A percentile compares a stretch with the other conserved stretches of the same genome.
Evolutionary conservation across 2,797 vertebrate genomes (phyloP).

Genomic region (Tachyglossus aculeatus): DNA sequence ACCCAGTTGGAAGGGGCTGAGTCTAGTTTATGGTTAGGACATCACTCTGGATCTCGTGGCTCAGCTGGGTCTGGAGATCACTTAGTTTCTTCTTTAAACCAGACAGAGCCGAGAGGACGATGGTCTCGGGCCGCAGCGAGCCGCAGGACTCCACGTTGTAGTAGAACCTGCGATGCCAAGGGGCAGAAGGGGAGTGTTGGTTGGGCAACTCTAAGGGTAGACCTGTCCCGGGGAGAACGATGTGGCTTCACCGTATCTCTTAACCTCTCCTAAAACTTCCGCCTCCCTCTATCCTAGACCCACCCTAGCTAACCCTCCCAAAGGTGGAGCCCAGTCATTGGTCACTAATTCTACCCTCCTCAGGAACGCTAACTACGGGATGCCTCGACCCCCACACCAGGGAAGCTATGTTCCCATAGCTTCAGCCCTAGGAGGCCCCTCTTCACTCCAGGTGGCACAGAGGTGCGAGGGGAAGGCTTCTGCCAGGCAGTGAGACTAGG

Average conservation of each 20-base stretch:
- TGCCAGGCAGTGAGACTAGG: no score
- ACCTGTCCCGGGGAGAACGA: no score
- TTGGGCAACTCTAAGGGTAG: no score
- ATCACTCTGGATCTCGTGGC: conserved; percentile 96
- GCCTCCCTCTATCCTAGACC: no score
- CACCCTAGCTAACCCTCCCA: no score
- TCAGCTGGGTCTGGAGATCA: conserved; percentile 95
- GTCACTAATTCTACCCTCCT: no score
- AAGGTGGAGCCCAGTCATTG: no score
- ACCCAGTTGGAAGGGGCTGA: background rate
- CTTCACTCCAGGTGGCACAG: background rate
- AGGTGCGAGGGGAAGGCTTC: no score
- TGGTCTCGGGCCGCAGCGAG: conserved; percentile 93
- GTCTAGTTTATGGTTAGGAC: conserved; percentile 96
- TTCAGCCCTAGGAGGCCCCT: background rate
- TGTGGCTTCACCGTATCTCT: no score
- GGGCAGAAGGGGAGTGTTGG: background rate
- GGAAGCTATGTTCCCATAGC: background rate
- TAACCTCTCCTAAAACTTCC: no score
- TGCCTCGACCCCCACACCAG: rapidly evolving
- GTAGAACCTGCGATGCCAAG: conserved; percentile 82
- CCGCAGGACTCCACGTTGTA: conserved; percentile 98
- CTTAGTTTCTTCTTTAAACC: conserved; percentile 97
- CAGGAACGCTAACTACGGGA: no score
- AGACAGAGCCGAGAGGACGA: conserved; percentile 91